Evolutionary conservation across 2,113 vertebrate genomes (phyloP), one percentile per base, ranked within the genome.

Genomic region (Cairina moschata): DNA sequence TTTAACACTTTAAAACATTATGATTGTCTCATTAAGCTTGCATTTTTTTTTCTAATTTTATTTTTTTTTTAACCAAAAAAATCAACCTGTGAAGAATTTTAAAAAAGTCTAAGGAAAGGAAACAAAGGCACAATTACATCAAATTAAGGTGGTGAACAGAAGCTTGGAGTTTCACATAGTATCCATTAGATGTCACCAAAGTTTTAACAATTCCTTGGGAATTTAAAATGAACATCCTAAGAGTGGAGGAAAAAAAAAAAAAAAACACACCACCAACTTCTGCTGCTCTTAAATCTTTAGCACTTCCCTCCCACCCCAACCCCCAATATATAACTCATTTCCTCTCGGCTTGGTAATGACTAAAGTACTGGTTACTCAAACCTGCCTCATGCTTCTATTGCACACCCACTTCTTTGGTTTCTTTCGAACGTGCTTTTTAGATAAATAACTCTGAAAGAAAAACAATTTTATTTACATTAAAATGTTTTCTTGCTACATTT

Each of bases 321-420:
- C 44, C 32, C 23, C 22, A 21, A 4, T 17, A 78, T 3, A 82
- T 8, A 96, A 79, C 31, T 95, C 42, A 83, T 83, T 87, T 93
- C 59, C 77, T 86, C 65, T 89, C 77, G 76, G 85, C 69, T 62
- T 42, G 56, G 80, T 54, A 48, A 86, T 58, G 86, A 88, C 91
- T 80, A 10, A 38, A 82, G 34, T 58, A 94, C 91, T 77, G 68
- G 77, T 89, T 92, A 88, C 67, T 91, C 90, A 84, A 90, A 79
- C 68, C 83, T 79, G 93, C 88, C 91, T 93, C 88, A 93, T 92
- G 94, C 94, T 96, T 96, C 91, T 96, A 97, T 98, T 97, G 98
- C 98, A 98, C 98, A 96, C 29, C 86, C 94, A 91, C 83, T 92
- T 98, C 97, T 98, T 98, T 98, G 98, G 98, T 97, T 97, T 96